Conservation (phyloP, 23 tunicate genomes). For the Botrylloides violaceus region DNA sequence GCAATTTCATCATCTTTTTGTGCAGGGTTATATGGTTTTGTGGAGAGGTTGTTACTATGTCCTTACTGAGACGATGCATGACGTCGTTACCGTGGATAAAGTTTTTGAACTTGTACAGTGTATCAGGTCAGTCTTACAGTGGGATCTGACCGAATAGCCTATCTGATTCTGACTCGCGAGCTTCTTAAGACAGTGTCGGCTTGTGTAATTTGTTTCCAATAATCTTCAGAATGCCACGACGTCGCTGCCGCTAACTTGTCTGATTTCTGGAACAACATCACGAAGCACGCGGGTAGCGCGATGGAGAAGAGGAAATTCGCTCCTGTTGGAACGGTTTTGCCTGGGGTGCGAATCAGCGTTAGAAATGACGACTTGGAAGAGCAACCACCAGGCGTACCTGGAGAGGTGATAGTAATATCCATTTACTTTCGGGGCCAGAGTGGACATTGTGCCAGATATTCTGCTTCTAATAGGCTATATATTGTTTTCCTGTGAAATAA, state of each 20-base stretch:
- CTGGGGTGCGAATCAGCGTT: conserved; percentile 64
- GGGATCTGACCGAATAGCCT: not conserved
- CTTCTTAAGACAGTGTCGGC: not conserved
- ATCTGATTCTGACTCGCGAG: not conserved
- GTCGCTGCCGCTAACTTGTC: conserved; percentile 66
- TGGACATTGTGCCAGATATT: too few relatives aligned
- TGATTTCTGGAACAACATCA: conserved; percentile 24
- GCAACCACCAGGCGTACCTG: conserved; percentile 83
- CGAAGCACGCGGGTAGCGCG: not conserved
- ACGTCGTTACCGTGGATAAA: conserved; percentile 48
- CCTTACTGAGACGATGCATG: conserved; percentile 68
- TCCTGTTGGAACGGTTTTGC: conserved; percentile 67
- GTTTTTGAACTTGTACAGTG: conserved; percentile 76
- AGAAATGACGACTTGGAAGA: conserved; percentile 51
- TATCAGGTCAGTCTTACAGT: conserved; percentile 75
- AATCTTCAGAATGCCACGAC: conserved; percentile 81
- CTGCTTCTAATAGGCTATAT: too few relatives aligned
- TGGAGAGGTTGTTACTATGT: conserved; percentile 83
- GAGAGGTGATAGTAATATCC: conserved; percentile 68
- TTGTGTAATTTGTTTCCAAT: too few relatives aligned
- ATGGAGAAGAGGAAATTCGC: conserved; percentile 55
- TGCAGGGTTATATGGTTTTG: conserved; percentile 78
- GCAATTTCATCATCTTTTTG: too few relatives aligned
- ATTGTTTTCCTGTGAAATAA: too few relatives aligned
- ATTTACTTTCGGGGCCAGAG: too few relatives aligned